A percentile compares a stretch with the other conserved stretches of the same genome.
phyloP scores from a whole-genome alignment of 2,113 vertebrate species.

The Plecotus auritus region DNA sequence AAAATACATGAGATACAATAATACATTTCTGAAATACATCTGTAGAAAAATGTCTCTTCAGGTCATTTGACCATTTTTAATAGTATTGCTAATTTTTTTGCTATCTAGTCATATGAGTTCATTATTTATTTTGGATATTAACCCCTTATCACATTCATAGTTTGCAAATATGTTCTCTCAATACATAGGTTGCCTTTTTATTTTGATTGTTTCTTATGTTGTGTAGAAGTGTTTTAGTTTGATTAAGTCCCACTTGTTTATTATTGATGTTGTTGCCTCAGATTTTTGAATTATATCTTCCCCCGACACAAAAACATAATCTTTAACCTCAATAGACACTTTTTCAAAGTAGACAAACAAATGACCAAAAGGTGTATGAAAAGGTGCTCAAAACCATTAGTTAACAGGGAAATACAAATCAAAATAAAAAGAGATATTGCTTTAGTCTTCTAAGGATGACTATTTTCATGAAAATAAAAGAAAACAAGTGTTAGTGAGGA shows the following conservation, averaged over 20 bases:
- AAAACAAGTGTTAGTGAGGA: neutral
- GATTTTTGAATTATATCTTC: neutral
- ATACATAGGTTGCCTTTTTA: neutral
- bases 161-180: neutral
- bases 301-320: neutral
- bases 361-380: neutral
- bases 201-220: neutral
- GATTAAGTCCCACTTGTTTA: neutral
- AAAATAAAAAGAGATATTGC: neutral
- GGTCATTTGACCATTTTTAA: neutral
- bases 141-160: neutral
- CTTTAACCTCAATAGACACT: neutral
- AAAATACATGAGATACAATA: neutral
- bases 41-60: neutral
- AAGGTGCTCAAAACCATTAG: neutral
- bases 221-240: neutral
- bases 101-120: neutral
- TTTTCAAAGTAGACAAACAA: neutral
- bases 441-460: neutral
- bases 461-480: neutral
- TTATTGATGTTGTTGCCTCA: neutral
- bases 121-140: too few species aligned
- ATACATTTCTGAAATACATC: neutral
- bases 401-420: neutral
- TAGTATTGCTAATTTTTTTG: neutral